These are phyloP conservation scores for Lasius platythorax DNA, from an alignment of 2,888 invertebrate genomes.

Conservation along the genomic window DNA sequence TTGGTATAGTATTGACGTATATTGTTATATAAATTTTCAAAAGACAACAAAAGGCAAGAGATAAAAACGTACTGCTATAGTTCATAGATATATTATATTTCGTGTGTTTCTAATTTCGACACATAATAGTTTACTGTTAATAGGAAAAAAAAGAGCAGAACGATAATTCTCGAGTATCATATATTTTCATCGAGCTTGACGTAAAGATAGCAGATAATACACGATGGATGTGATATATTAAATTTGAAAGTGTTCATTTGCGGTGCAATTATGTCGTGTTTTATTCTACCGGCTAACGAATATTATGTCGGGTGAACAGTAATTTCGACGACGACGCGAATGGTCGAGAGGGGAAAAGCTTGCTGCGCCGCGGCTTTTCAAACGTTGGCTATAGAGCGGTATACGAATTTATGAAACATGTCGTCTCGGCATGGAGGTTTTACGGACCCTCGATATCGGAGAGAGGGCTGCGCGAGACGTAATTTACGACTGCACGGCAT, in stretches of 20 bases:
- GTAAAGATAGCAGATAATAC: not conserved
- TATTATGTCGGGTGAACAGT: conserved; percentile 20
- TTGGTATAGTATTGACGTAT: not conserved
- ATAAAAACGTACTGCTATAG: not conserved
- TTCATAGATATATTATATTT: not conserved
- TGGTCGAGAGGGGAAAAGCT: not conserved
- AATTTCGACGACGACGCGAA: conserved; percentile 40
- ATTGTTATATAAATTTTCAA: conserved; percentile 8
- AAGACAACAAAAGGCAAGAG: not conserved
- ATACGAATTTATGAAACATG: conserved; percentile 48
- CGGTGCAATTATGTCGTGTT: not conserved
- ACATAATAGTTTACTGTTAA: not conserved
- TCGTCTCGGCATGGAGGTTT: conserved; percentile 38
- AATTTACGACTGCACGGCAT: conserved; percentile 52
- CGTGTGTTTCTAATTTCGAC: conserved; percentile 1
- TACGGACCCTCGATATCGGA: conserved; percentile 35
- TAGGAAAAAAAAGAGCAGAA: not conserved
- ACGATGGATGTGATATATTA: not conserved
- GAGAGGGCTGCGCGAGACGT: conserved; percentile 48
- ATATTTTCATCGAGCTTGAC: not conserved
- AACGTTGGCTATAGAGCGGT: not conserved
- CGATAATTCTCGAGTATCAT: not conserved
- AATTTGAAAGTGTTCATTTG: conserved; percentile 2
- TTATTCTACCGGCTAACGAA: not conserved
- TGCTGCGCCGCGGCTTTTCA: not conserved